Evolutionary conservation across 1,140 invertebrate species (phyloP).

Genomic region (Musca vetustissima): DNA sequence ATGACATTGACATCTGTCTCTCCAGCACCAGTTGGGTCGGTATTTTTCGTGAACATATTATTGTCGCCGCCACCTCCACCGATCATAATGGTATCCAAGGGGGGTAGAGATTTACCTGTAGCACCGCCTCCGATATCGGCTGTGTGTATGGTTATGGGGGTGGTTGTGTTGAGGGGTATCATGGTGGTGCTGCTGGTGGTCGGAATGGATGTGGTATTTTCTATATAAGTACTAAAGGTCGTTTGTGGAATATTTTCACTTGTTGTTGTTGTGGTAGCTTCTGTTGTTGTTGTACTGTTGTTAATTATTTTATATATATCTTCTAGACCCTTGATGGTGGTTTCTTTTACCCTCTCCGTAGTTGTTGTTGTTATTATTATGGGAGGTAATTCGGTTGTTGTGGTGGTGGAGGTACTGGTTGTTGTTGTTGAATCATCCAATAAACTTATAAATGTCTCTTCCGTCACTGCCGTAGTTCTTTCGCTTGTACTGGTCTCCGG

Average conservation of each 20-base stretch:
- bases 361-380: not conserved
- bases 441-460: slow-evolving; percentile 15
- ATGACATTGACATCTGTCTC: slow-evolving; percentile 56
- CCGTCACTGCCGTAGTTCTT: slow-evolving; percentile 20
- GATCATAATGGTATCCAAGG: slow-evolving; percentile 21
- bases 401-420: not conserved
- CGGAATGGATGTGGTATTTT: not conserved
- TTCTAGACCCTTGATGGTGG: not conserved
- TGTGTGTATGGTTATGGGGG: slow-evolving; percentile 15
- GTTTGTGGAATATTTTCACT: not conserved
- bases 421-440: slow-evolving; percentile 21
- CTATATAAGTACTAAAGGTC: no score
- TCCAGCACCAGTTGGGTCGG: not conserved
- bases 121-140: not conserved
- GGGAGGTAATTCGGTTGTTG: not conserved
- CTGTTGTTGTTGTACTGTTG: not conserved
- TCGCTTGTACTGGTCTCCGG: slow-evolving; percentile 1
- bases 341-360: not conserved
- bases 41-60: slow-evolving; percentile 6
- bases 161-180: not conserved
- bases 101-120: not conserved
- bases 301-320: slow-evolving; percentile 4
- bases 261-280: slow-evolving; percentile 3
- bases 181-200: no score
- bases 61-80: not conserved